Evolutionary conservation across 2,888 invertebrate species (phyloP), one percentile per base, ranked within the genome.

Genomic region (Cactoblastis cactorum): DNA sequence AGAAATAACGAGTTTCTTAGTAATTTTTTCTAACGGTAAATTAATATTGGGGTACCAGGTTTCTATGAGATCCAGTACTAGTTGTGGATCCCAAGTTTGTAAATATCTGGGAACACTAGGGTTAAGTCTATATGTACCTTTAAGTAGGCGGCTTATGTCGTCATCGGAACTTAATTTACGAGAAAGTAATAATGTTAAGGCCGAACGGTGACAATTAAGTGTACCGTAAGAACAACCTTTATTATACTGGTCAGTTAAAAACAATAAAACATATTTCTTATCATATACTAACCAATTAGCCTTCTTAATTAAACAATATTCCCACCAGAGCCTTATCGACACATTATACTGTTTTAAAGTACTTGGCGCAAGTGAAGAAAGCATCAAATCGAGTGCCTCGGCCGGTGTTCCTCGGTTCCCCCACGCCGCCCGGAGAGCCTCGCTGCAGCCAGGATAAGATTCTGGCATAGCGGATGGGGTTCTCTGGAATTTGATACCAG

Each of bases 61-160:
- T n/a, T 39, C 38, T 33, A 55, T 15, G 22, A 17, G 19, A 12
- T 46, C 15, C 12, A 53, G 15, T 1, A 53, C 51, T 9, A 43
- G 5, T 14, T 53, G 19, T 1, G 49, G 53, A 15, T 53, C 51
- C 53, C 51, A 55, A 11, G 53, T 55, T 1, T 3, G 4, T 1
- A 9, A 14, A 28, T 51, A 55, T n/a, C 53, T 55, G 1, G 53
- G 49, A 3, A 11, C n/a, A 1, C 2, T 5, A 4, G 51, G 54
- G 19, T 32, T 51, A 28, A 35, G 3, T 37, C 12, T 49, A 24
- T 35, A 49, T 17, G 35, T 24, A 0, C 54, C 49, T n/a, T 51
- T 54, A 9, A 52, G 14, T 38, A 1, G 54, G 19, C 4, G 51
- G 5, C 0, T 59, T 38, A 39, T 53, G 52, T n/a, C 3, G 3